phyloP scores from a whole-genome alignment of 2,888 invertebrate species.

The Acanthosepion lycidas region DNA sequence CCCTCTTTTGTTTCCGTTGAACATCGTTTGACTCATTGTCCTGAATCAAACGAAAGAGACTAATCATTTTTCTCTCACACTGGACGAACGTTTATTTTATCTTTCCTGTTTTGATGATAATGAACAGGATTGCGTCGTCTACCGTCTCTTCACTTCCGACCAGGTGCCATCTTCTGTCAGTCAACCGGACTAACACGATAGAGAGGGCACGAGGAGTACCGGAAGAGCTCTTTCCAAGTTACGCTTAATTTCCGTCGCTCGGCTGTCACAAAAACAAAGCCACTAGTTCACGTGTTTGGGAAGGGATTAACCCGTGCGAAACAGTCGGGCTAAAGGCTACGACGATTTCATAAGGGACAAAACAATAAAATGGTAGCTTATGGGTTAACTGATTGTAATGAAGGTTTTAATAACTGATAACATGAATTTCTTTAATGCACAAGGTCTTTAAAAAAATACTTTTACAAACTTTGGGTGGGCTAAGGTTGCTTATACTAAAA shows the following conservation, averaged over 20 bases:
- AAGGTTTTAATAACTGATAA: neutral
- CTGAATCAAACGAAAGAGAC: neutral
- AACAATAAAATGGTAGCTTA: neutral
- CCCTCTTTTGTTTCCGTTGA: neutral
- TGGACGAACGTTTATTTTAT: neutral
- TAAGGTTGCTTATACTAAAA: too few relatives aligned
- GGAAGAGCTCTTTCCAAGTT: neutral
- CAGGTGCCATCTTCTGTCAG: neutral
- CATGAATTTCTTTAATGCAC: too few relatives aligned
- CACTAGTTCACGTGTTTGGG: neutral
- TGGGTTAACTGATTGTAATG: neutral
- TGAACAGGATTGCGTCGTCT: neutral
- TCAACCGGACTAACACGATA: neutral
- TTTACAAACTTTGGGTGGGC: too few relatives aligned
- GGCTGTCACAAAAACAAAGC: neutral
- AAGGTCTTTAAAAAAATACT: too few relatives aligned
- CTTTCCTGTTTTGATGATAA: neutral
- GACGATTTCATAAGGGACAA: neutral
- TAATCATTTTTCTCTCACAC: neutral
- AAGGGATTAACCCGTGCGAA: neutral
- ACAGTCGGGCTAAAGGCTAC: neutral
- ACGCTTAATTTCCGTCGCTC: conserved; percentile 6
- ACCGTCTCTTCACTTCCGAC: neutral
- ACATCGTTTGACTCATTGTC: neutral
- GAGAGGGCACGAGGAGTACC: neutral